Conservation (phyloP, 2,888 invertebrate genomes). For the Brachylomia viminalis region DNA sequence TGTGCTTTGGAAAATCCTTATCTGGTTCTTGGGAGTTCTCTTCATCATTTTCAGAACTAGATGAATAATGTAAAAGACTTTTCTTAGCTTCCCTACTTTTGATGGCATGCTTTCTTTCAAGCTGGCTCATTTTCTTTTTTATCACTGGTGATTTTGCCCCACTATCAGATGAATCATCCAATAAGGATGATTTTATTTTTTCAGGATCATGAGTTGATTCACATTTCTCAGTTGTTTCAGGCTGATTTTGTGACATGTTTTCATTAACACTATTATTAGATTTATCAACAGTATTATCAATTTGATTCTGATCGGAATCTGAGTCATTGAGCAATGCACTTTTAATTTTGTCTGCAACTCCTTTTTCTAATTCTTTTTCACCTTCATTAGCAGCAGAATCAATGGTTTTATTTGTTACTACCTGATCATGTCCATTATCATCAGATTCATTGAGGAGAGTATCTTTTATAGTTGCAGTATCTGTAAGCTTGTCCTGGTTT, state of each 20-base stretch:
- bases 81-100: constrained; percentile 83
- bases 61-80: constrained; percentile 80
- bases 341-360: constrained; percentile 53
- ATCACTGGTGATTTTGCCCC: constrained; percentile 62
- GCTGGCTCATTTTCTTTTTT: constrained; percentile 64
- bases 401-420: background rate
- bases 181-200: constrained; percentile 65
- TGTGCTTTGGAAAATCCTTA: constrained; percentile 67
- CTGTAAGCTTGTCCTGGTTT: constrained; percentile 19
- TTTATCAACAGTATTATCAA: background rate
- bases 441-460: constrained; percentile 56
- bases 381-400: constrained; percentile 6
- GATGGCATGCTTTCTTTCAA: constrained; percentile 77
- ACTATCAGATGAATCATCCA: constrained; percentile 70
- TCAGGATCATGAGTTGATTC: constrained; percentile 33
- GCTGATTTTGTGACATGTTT: constrained; percentile 11
- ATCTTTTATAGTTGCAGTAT: constrained; percentile 49
- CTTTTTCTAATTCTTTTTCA: constrained; percentile 27
- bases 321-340: constrained; percentile 62
- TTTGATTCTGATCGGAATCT: constrained; percentile 42
- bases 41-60: constrained; percentile 84
- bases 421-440: constrained; percentile 19
- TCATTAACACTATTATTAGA: constrained; percentile 7
- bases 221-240: constrained; percentile 5
- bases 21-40: constrained; percentile 64